These are phyloP conservation scores for Caenorhabditis parvicauda DNA, from an alignment of 2,888 invertebrate genomes.

Conservation along the genomic window DNA sequence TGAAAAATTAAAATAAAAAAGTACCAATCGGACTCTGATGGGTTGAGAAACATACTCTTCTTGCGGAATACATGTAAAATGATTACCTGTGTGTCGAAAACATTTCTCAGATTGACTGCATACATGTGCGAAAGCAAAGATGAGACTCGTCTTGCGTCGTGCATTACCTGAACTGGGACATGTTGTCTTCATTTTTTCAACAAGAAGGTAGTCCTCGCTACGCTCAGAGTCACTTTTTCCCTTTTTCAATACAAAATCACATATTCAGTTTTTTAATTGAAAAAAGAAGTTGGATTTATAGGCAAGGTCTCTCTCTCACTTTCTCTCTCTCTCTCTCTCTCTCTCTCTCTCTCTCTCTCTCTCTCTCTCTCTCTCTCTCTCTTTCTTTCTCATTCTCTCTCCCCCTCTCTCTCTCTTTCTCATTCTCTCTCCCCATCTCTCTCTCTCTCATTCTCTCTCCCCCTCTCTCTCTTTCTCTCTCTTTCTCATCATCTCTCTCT, in stretches of 20 bases:
- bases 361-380: conserved; percentile 6
- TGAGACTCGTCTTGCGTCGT: conserved; percentile 54
- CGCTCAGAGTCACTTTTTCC: too few relatives aligned
- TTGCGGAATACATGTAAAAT: too few relatives aligned
- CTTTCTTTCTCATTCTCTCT: conserved; percentile 6
- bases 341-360: conserved; percentile 9
- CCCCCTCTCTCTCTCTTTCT: conserved; percentile 4
- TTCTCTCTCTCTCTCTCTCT: conserved; percentile 16
- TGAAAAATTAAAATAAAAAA: too few relatives aligned
- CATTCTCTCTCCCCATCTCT: conserved; percentile 4
- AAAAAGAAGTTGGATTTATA: too few relatives aligned
- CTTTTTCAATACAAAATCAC: too few relatives aligned
- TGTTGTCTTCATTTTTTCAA: too few relatives aligned
- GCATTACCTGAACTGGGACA: too few relatives aligned
- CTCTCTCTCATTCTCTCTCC: conserved; percentile 10
- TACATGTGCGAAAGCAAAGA: conserved; percentile 55
- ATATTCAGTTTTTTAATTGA: too few relatives aligned
- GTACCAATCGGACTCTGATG: too few relatives aligned
- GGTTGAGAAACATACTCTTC: too few relatives aligned
- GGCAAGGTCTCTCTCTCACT: too few relatives aligned
- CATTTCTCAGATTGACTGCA: conserved; percentile 51
- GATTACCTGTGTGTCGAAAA: conserved; percentile 61
- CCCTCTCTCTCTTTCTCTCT: conserved; percentile 3
- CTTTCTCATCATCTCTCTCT: conserved; percentile 12
- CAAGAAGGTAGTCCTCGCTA: too few relatives aligned